A percentile compares a stretch with the other conserved stretches of the same genome.
These are phyloP conservation scores for Meriones unguiculatus DNA, from an alignment of 2,113 vertebrate genomes.

Conservation along the genomic window DNA sequence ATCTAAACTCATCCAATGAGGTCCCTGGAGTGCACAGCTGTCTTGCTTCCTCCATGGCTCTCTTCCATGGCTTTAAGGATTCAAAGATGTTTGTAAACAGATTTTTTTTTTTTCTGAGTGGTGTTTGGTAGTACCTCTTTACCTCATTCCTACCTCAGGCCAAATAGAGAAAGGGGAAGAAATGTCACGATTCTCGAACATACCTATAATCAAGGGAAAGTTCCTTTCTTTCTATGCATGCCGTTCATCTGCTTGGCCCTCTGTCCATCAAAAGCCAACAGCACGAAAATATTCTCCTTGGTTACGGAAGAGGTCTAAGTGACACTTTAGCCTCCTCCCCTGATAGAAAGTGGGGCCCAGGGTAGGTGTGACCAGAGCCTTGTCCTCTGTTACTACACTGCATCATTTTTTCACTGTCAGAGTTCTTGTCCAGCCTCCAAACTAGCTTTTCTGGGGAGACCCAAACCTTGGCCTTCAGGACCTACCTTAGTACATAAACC, in stretches of 20 bases:
- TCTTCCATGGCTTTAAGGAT: neutral
- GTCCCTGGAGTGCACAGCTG: neutral
- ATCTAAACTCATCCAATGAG: neutral
- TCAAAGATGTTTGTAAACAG: neutral
- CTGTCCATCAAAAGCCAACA: neutral
- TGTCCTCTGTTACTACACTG: neutral
- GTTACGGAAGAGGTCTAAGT: neutral
- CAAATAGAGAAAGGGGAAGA: neutral
- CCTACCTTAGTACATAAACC: neutral
- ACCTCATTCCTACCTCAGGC: neutral
- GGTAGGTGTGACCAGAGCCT: neutral
- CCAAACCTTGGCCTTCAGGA: neutral
- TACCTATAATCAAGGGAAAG: neutral
- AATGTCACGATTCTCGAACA: neutral
- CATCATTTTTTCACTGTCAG: neutral
- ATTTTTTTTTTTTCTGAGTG: neutral
- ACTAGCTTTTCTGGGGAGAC: neutral
- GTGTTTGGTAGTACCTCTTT: neutral
- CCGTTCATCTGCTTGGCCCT: neutral
- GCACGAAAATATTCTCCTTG: neutral
- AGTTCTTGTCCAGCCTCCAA: neutral
- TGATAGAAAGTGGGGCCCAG: neutral
- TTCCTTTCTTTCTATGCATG: neutral
- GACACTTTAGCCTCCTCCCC: neutral
- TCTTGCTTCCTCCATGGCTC: neutral